phyloP scores from a whole-genome alignment of 92 coral and sea anemone genomes.

The Metridium senile region DNA sequence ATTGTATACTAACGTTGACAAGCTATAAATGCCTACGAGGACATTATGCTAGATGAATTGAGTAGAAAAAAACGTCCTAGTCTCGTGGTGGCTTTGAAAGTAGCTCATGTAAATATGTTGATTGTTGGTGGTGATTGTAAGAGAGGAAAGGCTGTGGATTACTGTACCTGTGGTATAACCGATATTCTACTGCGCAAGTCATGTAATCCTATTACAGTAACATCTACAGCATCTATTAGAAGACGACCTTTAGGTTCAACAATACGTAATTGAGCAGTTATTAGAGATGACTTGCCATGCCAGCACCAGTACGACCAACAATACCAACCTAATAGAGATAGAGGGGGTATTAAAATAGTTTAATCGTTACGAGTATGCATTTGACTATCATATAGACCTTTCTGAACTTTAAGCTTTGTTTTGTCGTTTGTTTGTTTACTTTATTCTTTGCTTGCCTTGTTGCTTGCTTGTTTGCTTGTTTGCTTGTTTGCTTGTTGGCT shows the following conservation, averaged over 20 bases:
- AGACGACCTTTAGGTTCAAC: conserved; percentile 80
- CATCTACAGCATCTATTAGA: conserved; percentile 81
- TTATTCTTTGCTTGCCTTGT: not conserved
- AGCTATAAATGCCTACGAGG: no score
- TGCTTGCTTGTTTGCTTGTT: not conserved
- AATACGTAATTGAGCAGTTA: conserved; percentile 78
- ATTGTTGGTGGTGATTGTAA: not conserved
- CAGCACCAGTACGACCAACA: conserved; percentile 96
- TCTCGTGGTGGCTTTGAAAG: no score
- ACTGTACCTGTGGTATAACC: conserved; percentile 83
- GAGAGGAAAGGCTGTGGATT: no score
- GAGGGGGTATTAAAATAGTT: not conserved
- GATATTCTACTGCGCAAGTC: conserved; percentile 81
- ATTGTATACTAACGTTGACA: no score
- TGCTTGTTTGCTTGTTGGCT: not conserved
- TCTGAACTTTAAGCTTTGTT: no score
- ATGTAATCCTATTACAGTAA: conserved; percentile 74
- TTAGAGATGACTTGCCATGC: conserved; percentile 91
- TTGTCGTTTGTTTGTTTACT: not conserved
- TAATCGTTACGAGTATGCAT: not conserved
- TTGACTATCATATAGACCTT: not conserved
- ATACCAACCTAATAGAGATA: conserved; percentile 71
- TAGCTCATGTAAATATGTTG: not conserved
- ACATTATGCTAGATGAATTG: no score
- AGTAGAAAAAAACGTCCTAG: no score